phyloP scores from a whole-genome alignment of 2,113 vertebrate species.

The Rhombomys opimus region DNA sequence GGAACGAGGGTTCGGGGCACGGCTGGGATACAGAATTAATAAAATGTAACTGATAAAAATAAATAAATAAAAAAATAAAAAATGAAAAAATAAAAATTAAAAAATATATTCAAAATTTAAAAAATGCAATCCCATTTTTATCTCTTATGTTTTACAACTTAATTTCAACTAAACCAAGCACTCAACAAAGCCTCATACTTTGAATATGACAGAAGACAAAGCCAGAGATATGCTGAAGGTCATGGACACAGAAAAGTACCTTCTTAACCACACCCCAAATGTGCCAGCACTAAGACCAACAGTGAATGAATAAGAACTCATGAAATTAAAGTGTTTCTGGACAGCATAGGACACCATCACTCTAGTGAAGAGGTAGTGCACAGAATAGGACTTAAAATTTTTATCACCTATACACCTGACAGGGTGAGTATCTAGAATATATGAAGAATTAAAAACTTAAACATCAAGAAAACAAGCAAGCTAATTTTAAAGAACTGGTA shows the following conservation, averaged over 20 bases:
- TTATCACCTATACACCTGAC: too few species aligned
- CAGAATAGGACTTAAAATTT: neutral
- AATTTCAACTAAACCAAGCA: neutral
- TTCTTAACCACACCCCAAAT: neutral
- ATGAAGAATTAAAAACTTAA: neutral
- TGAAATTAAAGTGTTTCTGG: neutral
- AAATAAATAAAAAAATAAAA: too few species aligned
- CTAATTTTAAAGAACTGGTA: neutral
- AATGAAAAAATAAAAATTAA: too few species aligned
- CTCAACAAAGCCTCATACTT: neutral
- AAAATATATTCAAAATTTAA: too few species aligned
- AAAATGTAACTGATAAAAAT: too few species aligned
- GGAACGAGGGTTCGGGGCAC: too few species aligned
- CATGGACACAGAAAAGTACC: neutral
- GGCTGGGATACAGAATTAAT: too few species aligned
- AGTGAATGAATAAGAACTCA: neutral
- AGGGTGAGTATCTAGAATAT: neutral
- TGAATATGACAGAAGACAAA: neutral
- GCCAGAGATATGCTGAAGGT: neutral
- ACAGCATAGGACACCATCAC: neutral
- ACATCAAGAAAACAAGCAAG: neutral
- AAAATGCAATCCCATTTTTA: neutral
- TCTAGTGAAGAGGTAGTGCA: neutral
- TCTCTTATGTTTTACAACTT: neutral
- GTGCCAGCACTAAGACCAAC: neutral